These are phyloP conservation scores for Dicycla oo DNA, from an alignment of 2,888 invertebrate genomes.

Conservation along the genomic window DNA sequence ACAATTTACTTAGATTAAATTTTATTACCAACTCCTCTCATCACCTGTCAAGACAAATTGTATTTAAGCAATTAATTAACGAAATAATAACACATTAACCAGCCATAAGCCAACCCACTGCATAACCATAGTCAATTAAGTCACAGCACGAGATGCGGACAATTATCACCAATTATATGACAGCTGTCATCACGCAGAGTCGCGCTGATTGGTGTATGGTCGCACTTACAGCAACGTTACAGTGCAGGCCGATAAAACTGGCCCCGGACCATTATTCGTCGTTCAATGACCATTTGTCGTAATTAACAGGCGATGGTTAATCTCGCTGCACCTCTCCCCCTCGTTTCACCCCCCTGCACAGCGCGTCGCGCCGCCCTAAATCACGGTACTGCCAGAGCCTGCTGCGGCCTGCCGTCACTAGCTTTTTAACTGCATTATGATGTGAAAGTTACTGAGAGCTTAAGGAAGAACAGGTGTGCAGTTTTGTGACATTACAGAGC, in stretches of 20 bases:
- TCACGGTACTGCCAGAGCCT: slow-evolving; percentile 76
- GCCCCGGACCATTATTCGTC: slow-evolving; percentile 74
- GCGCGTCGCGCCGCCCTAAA: slow-evolving; percentile 86
- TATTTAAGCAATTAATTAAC: neutral
- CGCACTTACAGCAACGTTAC: slow-evolving; percentile 27
- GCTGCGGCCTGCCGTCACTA: slow-evolving; percentile 52
- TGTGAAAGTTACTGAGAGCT: slow-evolving; percentile 8
- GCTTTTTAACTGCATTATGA: slow-evolving; percentile 52
- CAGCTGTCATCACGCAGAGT: slow-evolving; percentile 47
- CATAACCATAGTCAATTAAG: slow-evolving; percentile 27
- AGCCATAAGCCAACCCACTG: neutral
- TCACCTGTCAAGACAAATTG: neutral
- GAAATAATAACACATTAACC: slow-evolving; percentile 4
- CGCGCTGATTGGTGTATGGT: slow-evolving; percentile 49
- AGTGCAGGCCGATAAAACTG: slow-evolving; percentile 53
- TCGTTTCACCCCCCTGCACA: slow-evolving; percentile 46
- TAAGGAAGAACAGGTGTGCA: neutral
- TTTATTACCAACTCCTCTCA: neutral
- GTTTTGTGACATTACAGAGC: neutral
- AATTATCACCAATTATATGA: slow-evolving; percentile 49
- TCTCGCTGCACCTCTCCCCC: slow-evolving; percentile 69
- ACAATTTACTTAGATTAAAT: neutral
- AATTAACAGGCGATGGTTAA: slow-evolving; percentile 86
- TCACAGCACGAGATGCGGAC: slow-evolving; percentile 19
- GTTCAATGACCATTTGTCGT: slow-evolving; percentile 84